Base-by-base conservation (phyloP, 1,140 invertebrate species). In the Drosophila pandora region DNA sequence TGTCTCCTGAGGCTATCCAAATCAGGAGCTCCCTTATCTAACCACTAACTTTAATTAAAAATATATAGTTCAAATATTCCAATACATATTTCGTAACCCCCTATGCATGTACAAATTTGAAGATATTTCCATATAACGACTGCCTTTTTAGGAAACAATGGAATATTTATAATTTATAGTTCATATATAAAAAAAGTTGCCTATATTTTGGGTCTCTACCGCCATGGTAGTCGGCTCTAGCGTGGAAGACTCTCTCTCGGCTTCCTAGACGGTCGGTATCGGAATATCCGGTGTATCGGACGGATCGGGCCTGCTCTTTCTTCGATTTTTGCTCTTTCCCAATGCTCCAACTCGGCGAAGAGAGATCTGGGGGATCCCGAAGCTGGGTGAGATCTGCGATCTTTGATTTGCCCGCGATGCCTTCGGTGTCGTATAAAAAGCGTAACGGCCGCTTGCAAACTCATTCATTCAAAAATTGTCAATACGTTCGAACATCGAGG, bases 381-480 rank as follows among this genome's bases (percentile, higher is more conserved):
- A 55, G 64, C 62, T 50, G 45, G 62, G 23, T 57, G 34, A 63
- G 54, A 32, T 72, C 57, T 13, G 32, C 23, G 25, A 55, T 72
- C 53, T 54, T 48, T 52, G 61, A 68, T 79, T 68, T 59, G 52
- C 57, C 62, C 47, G 37, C 49, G 60, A 39, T 58, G 49, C 70
- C 50, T 69, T 69, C 45, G 70, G 39, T 49, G 63, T 54, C 50
- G 70, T 87, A 87, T 88, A 87, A 88, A 87, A 25, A 62, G 59
- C 67, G 61, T 62, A 63, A 64, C 83, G 43, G 53, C 47, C 39
- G 78, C 57, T 59, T 45, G 67, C 64, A 61, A 73, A 83, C 59
- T 88, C 83, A 87, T 87, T 87, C 83, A 88, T 65, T 79, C 69
- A 23, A 76, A 83, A 88, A 72, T 63, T 70, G 67, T 83, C 71